Evolutionary conservation across 1,140 invertebrate genomes (phyloP), one percentile per base, ranked within the genome.

Genomic region (Tigriopus japonicus): DNA sequence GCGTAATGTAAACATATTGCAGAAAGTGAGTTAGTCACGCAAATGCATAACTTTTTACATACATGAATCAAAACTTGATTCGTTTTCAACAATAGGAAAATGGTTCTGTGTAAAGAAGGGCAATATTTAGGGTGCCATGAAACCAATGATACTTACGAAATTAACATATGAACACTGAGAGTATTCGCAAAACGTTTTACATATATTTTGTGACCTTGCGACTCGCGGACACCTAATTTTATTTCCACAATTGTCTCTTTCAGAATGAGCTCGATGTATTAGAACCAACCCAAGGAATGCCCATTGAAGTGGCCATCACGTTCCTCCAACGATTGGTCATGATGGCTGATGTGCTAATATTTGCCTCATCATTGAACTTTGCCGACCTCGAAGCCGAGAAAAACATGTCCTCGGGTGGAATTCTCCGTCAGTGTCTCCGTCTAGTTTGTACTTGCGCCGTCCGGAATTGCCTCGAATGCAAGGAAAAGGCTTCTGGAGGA

Each of bases 371-470:
- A 9, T 78, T 95, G 42, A 98, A 94, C 75, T 97, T 99, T 70
- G 86, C 85, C 56, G 95, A 99, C 74, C 74, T 98, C 40, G 96
- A 99, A 74, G 87, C 92, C 0, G 96, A 99, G 71, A 99, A 98
- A 74, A 98, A 97, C 70, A 98, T 98, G 93, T 94, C 93, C n/a
- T 89, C 86, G 68, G 96, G 96, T 24, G 95, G 94, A 43, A 98
- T 99, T 64, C 72, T 99, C 13, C 74, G 95, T 62, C 96, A 99
- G 74, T 96, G 93, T 72, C 77, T 98, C 28, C 75, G 96, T 73
- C 74, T 98, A 79, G 93, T 95, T 67, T 94, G 90, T 78, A 97
- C 92, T 70, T 89, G 90, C 77, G 91, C 93, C 65, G 93, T 98
- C 67, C 81, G 92, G 69, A 97, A 97, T 77, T 96, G 93, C 74